Percentiles rank a stretch among this genome's conserved stretches.
Evolutionary conservation across 2,797 vertebrate species (phyloP).

Genomic region (Coregonus ussuriensis): DNA sequence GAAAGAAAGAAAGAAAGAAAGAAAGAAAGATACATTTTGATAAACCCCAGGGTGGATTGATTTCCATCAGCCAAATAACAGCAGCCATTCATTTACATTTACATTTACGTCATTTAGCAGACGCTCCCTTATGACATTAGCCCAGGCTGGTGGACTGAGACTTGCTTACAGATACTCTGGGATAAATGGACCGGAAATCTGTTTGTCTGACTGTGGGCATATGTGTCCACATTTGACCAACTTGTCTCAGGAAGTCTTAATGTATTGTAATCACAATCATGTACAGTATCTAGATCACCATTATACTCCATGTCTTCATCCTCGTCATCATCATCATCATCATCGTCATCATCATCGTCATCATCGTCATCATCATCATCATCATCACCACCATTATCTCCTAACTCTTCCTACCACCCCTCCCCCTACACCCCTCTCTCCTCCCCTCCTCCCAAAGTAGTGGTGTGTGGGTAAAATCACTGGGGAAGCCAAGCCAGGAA

Average conservation of each 20-base stretch:
- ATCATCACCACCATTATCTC: conserved; percentile 47
- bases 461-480: too few species aligned
- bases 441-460: conserved; percentile 31
- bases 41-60: conserved; percentile 61
- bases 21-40: conserved; percentile 32
- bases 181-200: not conserved
- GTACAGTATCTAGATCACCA: not conserved
- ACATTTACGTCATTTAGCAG: too few species aligned
- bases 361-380: conserved; percentile 39
- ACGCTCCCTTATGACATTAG: conserved; percentile 51
- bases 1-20: not conserved
- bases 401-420: conserved; percentile 43
- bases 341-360: conserved; percentile 26
- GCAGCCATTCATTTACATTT: conserved; percentile 36
- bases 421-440: conserved; percentile 32
- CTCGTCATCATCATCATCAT: not conserved
- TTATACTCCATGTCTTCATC: not conserved
- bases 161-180: conserved; percentile 10
- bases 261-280: not conserved
- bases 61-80: conserved; percentile 43
- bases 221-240: conserved; percentile 13
- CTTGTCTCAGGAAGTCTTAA: not conserved
- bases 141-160: conserved; percentile 36
- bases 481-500: too few species aligned
- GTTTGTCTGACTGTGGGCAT: not conserved